Conservation (phyloP, 1,140 invertebrate species). For the Calliphora vicina region DNA sequence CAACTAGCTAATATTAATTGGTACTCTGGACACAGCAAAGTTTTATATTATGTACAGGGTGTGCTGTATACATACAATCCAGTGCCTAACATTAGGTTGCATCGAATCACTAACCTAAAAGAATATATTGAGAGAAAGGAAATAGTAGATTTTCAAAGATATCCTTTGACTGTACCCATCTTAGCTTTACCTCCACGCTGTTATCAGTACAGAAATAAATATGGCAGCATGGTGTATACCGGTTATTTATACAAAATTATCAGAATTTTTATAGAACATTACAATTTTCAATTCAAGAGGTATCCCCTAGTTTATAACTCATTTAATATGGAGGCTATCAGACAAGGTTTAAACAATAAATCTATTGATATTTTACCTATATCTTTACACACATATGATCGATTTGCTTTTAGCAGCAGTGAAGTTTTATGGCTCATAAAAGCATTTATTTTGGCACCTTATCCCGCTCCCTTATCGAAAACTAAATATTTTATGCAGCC, state of each 20-base stretch:
- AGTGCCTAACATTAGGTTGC: background rate
- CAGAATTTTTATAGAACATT: background rate
- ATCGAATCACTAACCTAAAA: background rate
- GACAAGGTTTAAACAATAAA: background rate
- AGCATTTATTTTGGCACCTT: background rate
- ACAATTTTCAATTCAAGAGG: slow-evolving; percentile 1
- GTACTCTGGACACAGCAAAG: background rate
- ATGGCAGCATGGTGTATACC: background rate
- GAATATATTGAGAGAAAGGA: background rate
- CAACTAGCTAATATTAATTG: background rate
- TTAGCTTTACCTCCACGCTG: background rate
- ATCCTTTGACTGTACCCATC: background rate
- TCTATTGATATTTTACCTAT: background rate
- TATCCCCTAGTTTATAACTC: background rate
- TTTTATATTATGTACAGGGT: background rate
- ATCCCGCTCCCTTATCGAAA: background rate
- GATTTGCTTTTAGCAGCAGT: background rate
- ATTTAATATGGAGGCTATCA: no score
- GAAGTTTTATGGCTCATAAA: background rate
- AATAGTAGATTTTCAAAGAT: background rate
- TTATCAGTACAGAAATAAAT: background rate
- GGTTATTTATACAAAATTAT: background rate
- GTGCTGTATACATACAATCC: slow-evolving; percentile 4
- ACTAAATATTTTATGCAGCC: background rate
- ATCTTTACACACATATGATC: background rate